Base-by-base conservation (phyloP, 1,140 invertebrate genomes). In the Phthorimaea operculella region DNA sequence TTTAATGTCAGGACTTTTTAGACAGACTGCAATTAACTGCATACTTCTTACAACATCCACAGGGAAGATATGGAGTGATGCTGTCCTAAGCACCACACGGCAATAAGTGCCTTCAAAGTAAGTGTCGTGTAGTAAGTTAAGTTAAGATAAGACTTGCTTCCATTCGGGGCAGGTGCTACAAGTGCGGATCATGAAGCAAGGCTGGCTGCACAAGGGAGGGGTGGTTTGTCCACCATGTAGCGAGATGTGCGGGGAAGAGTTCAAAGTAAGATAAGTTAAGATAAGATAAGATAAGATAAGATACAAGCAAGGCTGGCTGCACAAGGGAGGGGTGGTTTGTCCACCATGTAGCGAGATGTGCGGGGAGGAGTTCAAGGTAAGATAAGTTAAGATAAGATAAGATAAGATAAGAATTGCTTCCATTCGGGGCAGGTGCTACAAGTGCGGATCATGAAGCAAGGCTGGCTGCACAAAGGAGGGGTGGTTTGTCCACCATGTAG, bases 241-340 rank as follows among this genome's bases (percentile, higher is more conserved):
- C 59, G 93, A 98, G 64, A 76, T 99, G 21, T 99, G 98, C 81
- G 87, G 89, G 65, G 83, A 76, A 14, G 85, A 87, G 17, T 88
- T 89, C 56, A 65, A 70, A 17, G 87, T 88, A 58, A n/a, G n/a
- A n/a, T n/a, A n/a, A n/a, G n/a, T n/a, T n/a, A n/a, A n/a, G n/a
- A n/a, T n/a, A n/a, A n/a, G n/a, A n/a, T n/a, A n/a, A n/a, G n/a
- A n/a, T n/a, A n/a, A n/a, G n/a, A n/a, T n/a, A n/a, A n/a, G n/a
- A n/a, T n/a, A n/a, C n/a, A n/a, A n/a, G n/a, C n/a, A n/a, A 62
- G 93, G 89, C 11, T 99, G 96, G 95, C 88, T 99, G 1, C 96
- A 98, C 75, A 92, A 93, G 64, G 97, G 98, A 0, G 92, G 91
- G 5, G 90, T 99, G 6, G 89, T 97, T 17, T 99, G 98, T 81